Base-by-base conservation (phyloP, 2,797 vertebrate genomes). In the Alcedo quadribrachys region DNA sequence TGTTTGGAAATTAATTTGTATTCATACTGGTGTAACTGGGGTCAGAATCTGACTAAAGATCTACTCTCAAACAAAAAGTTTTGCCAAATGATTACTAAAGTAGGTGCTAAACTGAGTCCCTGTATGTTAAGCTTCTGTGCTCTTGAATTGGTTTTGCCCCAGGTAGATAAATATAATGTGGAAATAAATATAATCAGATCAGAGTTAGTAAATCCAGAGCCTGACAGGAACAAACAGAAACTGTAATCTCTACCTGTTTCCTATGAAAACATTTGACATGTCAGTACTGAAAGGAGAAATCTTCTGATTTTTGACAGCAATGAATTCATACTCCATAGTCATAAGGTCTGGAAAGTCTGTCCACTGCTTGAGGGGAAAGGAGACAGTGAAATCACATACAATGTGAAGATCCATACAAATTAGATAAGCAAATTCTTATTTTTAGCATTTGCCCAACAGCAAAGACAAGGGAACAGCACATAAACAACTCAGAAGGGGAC, bases 341-440 rank as follows among this genome's bases (percentile, higher is more conserved):
- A 94, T 89, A 92, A 92, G 73, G 81, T 53, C 83, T 82, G 90
- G 94, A 89, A 91, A 94, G 85, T 92, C 90, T 92, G 92, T 70
- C 81, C 77, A 81, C 32, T 71, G 93, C 94, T 95, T 3, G 8
- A 92, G 94, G 89, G 94, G 62, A 95, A 92, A 53, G 57, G 76
- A 96, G 83, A 40, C 87, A 91, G 89, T 30, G 78, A 93, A 96
- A 94, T 88, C 81, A 79, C 77, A 94, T 42, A 68, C 79, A 69
- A 53, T 84, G 80, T 75, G 81, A 94, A 93, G 95, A 94, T 93
- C 95, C 92, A 94, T 95, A 94, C 93, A 92, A 95, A 96, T 95
- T 76, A 95, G 96, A 96, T 93, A 96, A 94, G 86, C 92, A 94
- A 93, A 95, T 92, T 50, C 91, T 96, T 95, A 92, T 97, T 96